Evolutionary conservation across 2,888 invertebrate genomes (phyloP).

Genomic region (Bellardia bayeri): DNA sequence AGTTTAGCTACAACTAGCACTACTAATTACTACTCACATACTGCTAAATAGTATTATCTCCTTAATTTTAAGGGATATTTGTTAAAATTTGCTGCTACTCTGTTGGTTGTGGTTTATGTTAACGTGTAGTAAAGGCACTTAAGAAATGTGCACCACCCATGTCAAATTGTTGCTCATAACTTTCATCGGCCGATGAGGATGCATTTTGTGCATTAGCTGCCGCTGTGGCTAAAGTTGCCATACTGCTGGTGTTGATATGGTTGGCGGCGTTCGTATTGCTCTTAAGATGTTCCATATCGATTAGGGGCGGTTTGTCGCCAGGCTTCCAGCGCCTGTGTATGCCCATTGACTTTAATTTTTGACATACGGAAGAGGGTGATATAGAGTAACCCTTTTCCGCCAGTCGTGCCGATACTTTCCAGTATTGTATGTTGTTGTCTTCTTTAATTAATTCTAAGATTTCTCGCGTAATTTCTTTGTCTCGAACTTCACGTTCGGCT

Average conservation of each 20-base stretch:
- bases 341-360: slow-evolving; percentile 83
- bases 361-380: slow-evolving; percentile 84
- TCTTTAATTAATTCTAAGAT: slow-evolving; percentile 83
- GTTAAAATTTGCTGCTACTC: not conserved
- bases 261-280: slow-evolving; percentile 69
- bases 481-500: slow-evolving; percentile 81
- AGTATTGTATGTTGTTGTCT: slow-evolving; percentile 83
- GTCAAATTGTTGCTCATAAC: slow-evolving; percentile 82
- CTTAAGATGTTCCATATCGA: slow-evolving; percentile 81
- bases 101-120: slow-evolving; percentile 12
- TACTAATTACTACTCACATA: not conserved
- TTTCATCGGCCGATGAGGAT: slow-evolving; percentile 76
- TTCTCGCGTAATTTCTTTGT: slow-evolving; percentile 83
- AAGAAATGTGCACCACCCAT: slow-evolving; percentile 83
- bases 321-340: slow-evolving; percentile 84
- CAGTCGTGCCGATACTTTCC: slow-evolving; percentile 83
- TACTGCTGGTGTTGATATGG: slow-evolving; percentile 64
- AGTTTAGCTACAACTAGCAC: not conserved
- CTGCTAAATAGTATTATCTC: not conserved
- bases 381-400: slow-evolving; percentile 83
- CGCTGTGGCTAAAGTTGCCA: slow-evolving; percentile 69
- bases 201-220: slow-evolving; percentile 69
- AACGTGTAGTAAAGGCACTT: slow-evolving; percentile 83
- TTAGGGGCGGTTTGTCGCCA: slow-evolving; percentile 82
- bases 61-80: not conserved